Evolutionary conservation across 2,797 vertebrate genomes (phyloP).

Genomic region (Catharus ustulatus): DNA sequence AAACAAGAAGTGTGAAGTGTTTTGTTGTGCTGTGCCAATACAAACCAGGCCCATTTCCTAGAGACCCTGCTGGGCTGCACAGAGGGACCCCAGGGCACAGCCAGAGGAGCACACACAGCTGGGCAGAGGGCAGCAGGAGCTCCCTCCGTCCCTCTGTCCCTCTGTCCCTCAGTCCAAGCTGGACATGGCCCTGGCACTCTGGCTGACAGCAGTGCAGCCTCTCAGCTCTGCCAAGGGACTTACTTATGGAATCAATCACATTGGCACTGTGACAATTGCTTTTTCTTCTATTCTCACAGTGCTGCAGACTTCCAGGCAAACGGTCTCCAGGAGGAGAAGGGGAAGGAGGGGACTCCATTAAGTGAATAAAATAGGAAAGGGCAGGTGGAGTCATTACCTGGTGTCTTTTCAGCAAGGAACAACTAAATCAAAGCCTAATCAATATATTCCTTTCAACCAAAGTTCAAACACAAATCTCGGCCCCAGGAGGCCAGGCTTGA

Average conservation of each 20-base stretch:
- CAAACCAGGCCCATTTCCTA: rapidly evolving
- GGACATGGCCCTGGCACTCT: constrained; percentile 19
- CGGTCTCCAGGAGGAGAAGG: not conserved
- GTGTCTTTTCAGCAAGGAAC: constrained; percentile 47
- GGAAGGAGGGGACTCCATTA: constrained; percentile 24
- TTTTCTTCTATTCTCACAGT: not conserved
- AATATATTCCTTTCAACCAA: constrained; percentile 67
- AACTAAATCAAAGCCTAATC: constrained; percentile 64
- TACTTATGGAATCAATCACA: constrained; percentile 64
- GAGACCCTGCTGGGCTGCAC: rapidly evolving
- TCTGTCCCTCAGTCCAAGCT: not conserved
- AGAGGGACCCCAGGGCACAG: not conserved
- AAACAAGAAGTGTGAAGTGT: not conserved
- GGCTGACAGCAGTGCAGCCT: constrained; percentile 33
- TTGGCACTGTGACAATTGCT: constrained; percentile 45
- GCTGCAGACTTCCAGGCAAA: constrained; percentile 21
- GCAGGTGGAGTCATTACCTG: constrained; percentile 44
- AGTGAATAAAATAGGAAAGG: constrained; percentile 27
- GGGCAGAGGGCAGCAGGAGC: not conserved
- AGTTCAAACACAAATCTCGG: constrained; percentile 63
- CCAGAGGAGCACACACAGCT: not conserved
- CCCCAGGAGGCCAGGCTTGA: constrained; percentile 40
- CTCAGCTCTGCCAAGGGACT: constrained; percentile 46
- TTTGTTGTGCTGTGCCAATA: not conserved
- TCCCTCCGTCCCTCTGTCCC: no score